Evolutionary conservation across 2,888 invertebrate genomes (phyloP).

Genomic region (Lottia gigantea): DNA sequence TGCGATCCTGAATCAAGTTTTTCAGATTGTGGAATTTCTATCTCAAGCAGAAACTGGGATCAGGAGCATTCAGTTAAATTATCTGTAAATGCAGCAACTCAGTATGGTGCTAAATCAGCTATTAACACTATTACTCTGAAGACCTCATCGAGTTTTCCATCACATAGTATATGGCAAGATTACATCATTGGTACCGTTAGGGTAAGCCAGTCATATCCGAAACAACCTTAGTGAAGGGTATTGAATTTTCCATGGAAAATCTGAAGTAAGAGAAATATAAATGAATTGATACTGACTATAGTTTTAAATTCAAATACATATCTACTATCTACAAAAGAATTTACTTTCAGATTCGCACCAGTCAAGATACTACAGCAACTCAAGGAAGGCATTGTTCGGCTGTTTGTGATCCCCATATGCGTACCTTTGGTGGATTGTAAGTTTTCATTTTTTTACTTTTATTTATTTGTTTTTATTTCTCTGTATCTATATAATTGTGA

Average conservation of each 20-base stretch:
- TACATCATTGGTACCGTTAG: background rate
- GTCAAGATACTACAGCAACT: background rate
- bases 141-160: background rate
- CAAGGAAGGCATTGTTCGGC: background rate
- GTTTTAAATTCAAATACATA: too few species aligned
- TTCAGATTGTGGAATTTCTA: background rate
- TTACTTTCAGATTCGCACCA: background rate
- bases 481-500: too few species aligned
- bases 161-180: background rate
- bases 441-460: background rate
- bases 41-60: background rate
- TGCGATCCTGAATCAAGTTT: background rate
- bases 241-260: too few species aligned
- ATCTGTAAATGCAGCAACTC: background rate
- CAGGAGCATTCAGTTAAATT: background rate
- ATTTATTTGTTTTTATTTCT: too few species aligned
- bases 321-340: too few species aligned
- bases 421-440: background rate
- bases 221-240: too few species aligned
- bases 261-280: too few species aligned
- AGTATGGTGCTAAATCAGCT: background rate
- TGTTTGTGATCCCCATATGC: conserved; percentile 1
- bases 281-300: too few species aligned
- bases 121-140: background rate
- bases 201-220: background rate